A percentile compares a stretch with the other conserved stretches of the same genome.
These are phyloP conservation scores for Fopius arisanus DNA, from an alignment of 1,140 invertebrate species.

Conservation along the genomic window DNA sequence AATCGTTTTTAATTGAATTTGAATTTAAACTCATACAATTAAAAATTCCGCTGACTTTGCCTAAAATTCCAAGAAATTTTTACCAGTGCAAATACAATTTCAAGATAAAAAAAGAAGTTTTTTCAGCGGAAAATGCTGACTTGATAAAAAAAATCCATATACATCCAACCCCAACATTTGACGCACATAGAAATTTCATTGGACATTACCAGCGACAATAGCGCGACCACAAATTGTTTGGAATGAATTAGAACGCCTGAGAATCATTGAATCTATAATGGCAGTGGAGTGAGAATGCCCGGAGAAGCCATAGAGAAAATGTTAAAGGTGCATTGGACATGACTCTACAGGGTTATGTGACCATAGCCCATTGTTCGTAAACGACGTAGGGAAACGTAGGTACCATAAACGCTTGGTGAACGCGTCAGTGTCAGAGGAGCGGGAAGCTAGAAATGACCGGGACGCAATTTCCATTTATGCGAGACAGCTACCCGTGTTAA, in stretches of 20 bases:
- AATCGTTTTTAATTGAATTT: no score
- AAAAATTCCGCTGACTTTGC: no score
- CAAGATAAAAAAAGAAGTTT: no score
- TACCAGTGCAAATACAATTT: no score
- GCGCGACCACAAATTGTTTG: not conserved
- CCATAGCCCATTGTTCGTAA: conserved; percentile 7
- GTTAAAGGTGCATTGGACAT: conserved; percentile 5
- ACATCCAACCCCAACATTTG: no score
- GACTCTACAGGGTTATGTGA: not conserved
- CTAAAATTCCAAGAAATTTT: no score
- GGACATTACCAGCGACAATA: not conserved
- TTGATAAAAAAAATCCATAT: no score
- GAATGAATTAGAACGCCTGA: not conserved
- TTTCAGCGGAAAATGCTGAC: no score
- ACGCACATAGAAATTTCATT: not conserved
- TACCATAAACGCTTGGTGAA: not conserved
- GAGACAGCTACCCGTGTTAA: conserved; percentile 41
- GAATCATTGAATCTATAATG: conserved; percentile 3
- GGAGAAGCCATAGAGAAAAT: not conserved
- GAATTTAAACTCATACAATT: no score
- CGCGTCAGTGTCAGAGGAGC: not conserved
- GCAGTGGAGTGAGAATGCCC: not conserved
- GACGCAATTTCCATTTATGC: conserved; percentile 55
- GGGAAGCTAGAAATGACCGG: conserved; percentile 24
- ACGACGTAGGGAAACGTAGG: conserved; percentile 3